These are phyloP conservation scores for Pseudomyrmex pallidus DNA, from an alignment of 1,140 invertebrate genomes.

Conservation along the genomic window DNA sequence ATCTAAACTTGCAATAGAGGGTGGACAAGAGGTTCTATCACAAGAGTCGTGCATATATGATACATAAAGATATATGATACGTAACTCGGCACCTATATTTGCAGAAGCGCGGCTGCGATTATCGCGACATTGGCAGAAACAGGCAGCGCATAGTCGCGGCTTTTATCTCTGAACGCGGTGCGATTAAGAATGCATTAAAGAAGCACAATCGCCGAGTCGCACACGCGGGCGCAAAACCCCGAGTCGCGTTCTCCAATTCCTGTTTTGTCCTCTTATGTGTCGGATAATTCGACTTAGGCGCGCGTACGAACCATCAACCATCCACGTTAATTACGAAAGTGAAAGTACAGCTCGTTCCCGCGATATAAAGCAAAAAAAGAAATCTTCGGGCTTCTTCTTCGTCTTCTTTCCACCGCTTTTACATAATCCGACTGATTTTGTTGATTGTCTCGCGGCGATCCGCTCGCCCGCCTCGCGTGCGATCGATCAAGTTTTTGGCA, in stretches of 20 bases:
- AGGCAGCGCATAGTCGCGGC: neutral
- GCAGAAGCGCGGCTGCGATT: neutral
- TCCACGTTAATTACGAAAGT: conserved; percentile 76
- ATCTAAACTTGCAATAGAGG: conserved; percentile 51
- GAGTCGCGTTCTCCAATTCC: neutral
- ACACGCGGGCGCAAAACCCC: neutral
- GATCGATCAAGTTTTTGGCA: conserved; percentile 16
- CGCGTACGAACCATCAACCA: conserved; percentile 26
- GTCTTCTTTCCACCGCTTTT: conserved; percentile 65
- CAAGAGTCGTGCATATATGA: conserved; percentile 4
- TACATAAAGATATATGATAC: conserved; percentile 13
- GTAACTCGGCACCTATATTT: neutral
- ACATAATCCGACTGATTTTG: conserved; percentile 68
- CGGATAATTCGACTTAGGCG: conserved; percentile 11
- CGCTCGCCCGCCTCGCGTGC: too few species aligned
- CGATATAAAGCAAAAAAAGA: conserved; percentile 68
- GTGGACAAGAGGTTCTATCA: too few species aligned
- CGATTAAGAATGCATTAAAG: neutral
- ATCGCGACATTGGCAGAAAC: conserved; percentile 42
- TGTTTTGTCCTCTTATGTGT: neutral
- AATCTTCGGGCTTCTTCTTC: conserved; percentile 64
- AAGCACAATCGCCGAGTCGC: neutral
- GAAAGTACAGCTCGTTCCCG: conserved; percentile 79
- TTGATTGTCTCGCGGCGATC: conserved; percentile 52
- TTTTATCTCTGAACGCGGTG: neutral